Conservation (phyloP, 2,888 invertebrate species). For the Caenorhabditis wallacei region DNA sequence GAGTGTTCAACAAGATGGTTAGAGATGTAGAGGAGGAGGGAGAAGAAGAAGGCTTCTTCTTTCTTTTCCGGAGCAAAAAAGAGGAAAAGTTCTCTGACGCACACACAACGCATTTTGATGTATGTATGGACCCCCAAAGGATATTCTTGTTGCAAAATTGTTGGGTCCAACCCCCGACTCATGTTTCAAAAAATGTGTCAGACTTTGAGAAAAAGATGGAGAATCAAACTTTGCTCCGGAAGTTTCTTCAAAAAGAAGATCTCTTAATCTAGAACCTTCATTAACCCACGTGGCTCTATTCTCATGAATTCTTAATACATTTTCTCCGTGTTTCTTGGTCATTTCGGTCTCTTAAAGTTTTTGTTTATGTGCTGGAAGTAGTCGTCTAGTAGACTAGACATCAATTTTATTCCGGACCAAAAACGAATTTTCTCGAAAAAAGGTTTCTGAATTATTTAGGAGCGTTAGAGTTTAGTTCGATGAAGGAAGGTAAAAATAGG, state of each 20-base stretch:
- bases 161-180: constrained; percentile 39
- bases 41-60: constrained; percentile 23
- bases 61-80: constrained; percentile 29
- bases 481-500: too few species aligned
- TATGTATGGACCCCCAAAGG: constrained; percentile 51
- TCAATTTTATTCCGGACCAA: constrained; percentile 10
- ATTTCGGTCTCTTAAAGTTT: constrained; percentile 6
- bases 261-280: too few species aligned
- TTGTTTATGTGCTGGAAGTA: constrained; percentile 1
- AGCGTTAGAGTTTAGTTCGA: too few species aligned
- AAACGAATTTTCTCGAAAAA: neutral
- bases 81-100: constrained; percentile 33
- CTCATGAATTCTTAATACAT: neutral
- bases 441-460: neutral
- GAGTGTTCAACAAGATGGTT: constrained; percentile 33
- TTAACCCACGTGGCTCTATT: too few species aligned
- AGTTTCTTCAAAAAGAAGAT: neutral
- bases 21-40: constrained; percentile 27
- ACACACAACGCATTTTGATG: constrained; percentile 37
- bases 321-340: neutral
- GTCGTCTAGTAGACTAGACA: constrained; percentile 25
- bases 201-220: neutral
- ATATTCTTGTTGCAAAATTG: constrained; percentile 44
- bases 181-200: constrained; percentile 31
- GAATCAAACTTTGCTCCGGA: constrained; percentile 52